Evolutionary conservation across 92 coral and sea anemone genomes (phyloP).

Genomic region (Blastomussa wellsi): DNA sequence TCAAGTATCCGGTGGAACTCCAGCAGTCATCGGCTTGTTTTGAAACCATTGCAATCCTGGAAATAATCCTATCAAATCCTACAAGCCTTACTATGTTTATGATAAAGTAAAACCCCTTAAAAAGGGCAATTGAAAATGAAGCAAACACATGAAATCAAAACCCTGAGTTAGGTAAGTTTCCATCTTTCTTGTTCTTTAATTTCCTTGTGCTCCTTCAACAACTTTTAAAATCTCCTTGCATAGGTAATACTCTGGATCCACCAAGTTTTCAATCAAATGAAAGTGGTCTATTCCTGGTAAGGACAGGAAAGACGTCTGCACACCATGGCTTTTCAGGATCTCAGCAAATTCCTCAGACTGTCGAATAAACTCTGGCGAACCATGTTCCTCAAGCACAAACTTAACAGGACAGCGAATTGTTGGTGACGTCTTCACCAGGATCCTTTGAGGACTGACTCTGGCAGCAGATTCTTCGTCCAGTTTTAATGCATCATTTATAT

Average conservation of each 20-base stretch:
- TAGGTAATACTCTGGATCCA: slow-evolving; percentile 30
- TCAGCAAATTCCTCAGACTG: slow-evolving; percentile 56
- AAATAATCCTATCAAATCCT: too few relatives aligned
- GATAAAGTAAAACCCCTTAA: background rate
- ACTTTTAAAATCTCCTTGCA: slow-evolving; percentile 42
- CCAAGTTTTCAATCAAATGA: slow-evolving; percentile 52
- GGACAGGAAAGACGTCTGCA: slow-evolving; percentile 32
- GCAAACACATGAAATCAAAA: background rate
- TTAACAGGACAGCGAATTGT: slow-evolving; percentile 62
- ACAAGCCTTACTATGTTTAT: too few relatives aligned
- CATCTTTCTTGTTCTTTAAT: background rate
- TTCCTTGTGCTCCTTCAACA: background rate
- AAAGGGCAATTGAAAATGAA: background rate
- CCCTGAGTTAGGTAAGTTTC: background rate
- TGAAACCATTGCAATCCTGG: too few relatives aligned
- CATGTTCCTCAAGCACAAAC: slow-evolving; percentile 66
- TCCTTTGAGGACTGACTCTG: slow-evolving; percentile 68
- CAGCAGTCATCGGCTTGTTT: too few relatives aligned
- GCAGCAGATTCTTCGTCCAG: slow-evolving; percentile 69
- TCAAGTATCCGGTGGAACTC: too few relatives aligned
- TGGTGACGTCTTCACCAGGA: slow-evolving; percentile 47
- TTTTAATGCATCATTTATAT: slow-evolving; percentile 59
- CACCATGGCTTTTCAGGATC: slow-evolving; percentile 42
- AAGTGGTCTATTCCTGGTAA: slow-evolving; percentile 70
- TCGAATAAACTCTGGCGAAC: slow-evolving; percentile 64